Percentiles rank a stretch among this genome's conserved stretches.
Evolutionary conservation across 2,113 vertebrate genomes (phyloP).

Genomic region (Herpetotheres cachinnans): DNA sequence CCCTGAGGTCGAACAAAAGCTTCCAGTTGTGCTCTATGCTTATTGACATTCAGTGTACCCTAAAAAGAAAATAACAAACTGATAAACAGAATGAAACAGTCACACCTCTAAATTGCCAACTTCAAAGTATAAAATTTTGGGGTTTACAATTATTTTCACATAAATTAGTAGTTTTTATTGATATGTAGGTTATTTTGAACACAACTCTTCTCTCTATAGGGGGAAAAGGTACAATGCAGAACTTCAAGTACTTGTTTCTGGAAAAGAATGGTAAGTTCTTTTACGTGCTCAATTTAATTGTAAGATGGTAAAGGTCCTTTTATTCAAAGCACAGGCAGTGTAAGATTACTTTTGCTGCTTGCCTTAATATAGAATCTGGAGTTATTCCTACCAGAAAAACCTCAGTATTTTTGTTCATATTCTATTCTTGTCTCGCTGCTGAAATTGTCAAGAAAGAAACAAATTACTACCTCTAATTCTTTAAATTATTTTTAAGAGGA

Average conservation of each 20-base stretch:
- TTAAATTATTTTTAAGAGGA: background rate
- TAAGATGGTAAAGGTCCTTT: background rate
- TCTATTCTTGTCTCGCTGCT: background rate
- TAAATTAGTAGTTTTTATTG: background rate
- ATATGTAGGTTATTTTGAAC: background rate
- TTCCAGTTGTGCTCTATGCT: conserved; percentile 87
- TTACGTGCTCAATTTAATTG: background rate
- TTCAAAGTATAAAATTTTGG: background rate
- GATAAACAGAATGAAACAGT: background rate
- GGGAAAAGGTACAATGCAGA: background rate
- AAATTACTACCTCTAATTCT: background rate
- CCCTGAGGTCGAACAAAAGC: conserved; percentile 84
- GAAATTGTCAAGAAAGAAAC: background rate
- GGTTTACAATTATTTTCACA: background rate
- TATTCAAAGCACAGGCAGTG: background rate
- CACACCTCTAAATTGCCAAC: background rate
- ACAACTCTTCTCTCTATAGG: background rate
- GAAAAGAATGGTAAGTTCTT: background rate
- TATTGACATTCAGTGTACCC: conserved; percentile 89
- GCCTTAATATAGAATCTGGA: background rate
- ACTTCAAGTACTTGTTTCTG: background rate
- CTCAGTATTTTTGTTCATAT: background rate
- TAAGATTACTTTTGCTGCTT: background rate
- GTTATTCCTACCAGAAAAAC: background rate
- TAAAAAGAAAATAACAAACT: conserved; percentile 55